Evolutionary conservation across 2,113 vertebrate genomes (phyloP), one percentile per base, ranked within the genome.

Genomic region (Pyrgilauda ruficollis): DNA sequence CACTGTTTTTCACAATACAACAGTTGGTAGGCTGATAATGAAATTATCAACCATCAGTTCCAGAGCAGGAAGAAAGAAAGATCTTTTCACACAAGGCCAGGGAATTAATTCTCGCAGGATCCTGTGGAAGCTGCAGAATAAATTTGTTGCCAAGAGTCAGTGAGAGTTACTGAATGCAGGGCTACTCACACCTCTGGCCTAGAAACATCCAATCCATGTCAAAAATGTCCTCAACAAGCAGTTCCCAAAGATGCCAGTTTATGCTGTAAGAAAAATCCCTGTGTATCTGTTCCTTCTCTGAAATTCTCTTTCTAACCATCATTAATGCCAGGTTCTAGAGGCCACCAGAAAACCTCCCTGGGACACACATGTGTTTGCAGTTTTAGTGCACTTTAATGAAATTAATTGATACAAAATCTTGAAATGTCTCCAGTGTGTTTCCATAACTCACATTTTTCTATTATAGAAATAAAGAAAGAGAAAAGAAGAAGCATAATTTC

Each of bases 1-100:
- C 90, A 70, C 50, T 86, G 43, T 88, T 94, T 77, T 76, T 92
- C 64, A 90, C 76, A 88, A 69, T 55, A 39, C 46, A 93, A 79
- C 53, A 92, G 35, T 23, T 39, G 63, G 79, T 47, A 76, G 55
- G 67, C 67, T 63, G 79, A 81, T 90, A 94, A 94, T 74, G 68
- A 95, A 86, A 80, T 92, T 92, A 95, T 93, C 75, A 92, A 50
- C 59, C 39, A 69, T 24, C 59, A 83, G 10, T 69, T 61, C 72
- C 75, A 94, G 92, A 94, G 50, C 46, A 88, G 52, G n/a, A 47
- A 20, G 10, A 6, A 67, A 91, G 89, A 89, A 67, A 66, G 12
- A 49, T 13, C 37, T 76, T 55, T 90, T 55, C 67, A 67, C 21
- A 50, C 50, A 80, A 86, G 35, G 35, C 52, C 4, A 4, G 47